Percentiles rank a stretch among this genome's conserved stretches.
phyloP scores from a whole-genome alignment of 2,888 invertebrate genomes.

The Hirtodrosophila confusa region DNA sequence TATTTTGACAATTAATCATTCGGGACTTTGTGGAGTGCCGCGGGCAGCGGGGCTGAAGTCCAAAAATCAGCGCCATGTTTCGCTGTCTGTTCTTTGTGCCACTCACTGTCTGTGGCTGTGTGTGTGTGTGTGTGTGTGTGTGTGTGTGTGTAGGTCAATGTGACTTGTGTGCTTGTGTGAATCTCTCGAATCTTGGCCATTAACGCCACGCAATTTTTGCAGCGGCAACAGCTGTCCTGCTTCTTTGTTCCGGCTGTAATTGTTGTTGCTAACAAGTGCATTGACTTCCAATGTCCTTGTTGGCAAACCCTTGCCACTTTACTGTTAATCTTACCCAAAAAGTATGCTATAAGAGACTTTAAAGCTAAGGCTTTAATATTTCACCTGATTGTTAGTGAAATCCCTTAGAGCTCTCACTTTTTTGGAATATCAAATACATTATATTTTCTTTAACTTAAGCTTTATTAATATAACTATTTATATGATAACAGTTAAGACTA shows the following conservation, averaged over 20 bases:
- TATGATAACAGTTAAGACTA: too few species aligned
- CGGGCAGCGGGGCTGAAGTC: slow-evolving; percentile 1
- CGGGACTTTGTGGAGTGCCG: slow-evolving; percentile 40
- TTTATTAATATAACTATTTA: too few species aligned
- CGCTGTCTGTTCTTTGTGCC: slow-evolving; percentile 32
- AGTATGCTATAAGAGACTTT: slow-evolving; percentile 47
- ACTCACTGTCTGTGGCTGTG: slow-evolving; percentile 18
- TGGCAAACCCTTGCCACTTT: not conserved
- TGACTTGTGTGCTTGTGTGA: slow-evolving; percentile 28
- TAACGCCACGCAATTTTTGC: slow-evolving; percentile 44
- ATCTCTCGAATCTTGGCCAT: slow-evolving; percentile 47
- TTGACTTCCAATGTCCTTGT: slow-evolving; percentile 41
- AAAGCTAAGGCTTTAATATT: not conserved
- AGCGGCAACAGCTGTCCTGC: slow-evolving; percentile 47
- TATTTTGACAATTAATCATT: slow-evolving; percentile 81
- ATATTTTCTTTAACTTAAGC: too few species aligned
- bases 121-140: slow-evolving; percentile 23
- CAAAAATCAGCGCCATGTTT: slow-evolving; percentile 68
- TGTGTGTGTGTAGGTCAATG: slow-evolving; percentile 49
- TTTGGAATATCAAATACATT: too few species aligned
- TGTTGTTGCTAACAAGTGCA: slow-evolving; percentile 37
- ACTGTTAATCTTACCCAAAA: slow-evolving; percentile 19
- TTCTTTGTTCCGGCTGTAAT: slow-evolving; percentile 18
- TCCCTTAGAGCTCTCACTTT: not conserved
- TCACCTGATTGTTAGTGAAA: not conserved